phyloP scores from a whole-genome alignment of 1,140 invertebrate species.

The Planococcus citri region DNA sequence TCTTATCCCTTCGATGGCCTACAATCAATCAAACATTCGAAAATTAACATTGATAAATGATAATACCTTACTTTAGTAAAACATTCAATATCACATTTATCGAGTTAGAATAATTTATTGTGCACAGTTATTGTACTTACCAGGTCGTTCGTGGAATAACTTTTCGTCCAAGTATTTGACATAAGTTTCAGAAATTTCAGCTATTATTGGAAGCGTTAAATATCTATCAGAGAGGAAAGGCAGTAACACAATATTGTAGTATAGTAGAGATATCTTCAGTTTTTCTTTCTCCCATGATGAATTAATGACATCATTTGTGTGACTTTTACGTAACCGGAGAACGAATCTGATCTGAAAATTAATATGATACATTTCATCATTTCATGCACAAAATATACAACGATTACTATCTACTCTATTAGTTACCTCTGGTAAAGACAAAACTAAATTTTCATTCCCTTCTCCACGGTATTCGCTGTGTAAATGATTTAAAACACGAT shows the following conservation, averaged over 20 bases:
- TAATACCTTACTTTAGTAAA: not conserved
- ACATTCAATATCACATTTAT: no score
- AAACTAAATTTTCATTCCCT: slow-evolving; percentile 21
- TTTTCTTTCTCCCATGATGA: not conserved
- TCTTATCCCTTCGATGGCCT: not conserved
- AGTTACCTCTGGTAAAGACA: slow-evolving; percentile 5
- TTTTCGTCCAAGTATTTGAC: not conserved
- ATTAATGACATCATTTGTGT: not conserved
- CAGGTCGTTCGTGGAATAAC: not conserved
- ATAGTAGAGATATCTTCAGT: not conserved
- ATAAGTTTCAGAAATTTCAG: not conserved
- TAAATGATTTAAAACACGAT: not conserved
- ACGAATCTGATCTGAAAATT: not conserved
- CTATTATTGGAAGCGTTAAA: not conserved
- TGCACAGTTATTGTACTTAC: not conserved
- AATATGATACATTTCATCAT: not conserved
- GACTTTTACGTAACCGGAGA: not conserved
- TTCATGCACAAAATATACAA: not conserved
- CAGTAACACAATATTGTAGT: not conserved
- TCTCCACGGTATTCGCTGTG: not conserved
- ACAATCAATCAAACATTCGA: not conserved
- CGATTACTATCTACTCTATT: no score
- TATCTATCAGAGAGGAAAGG: not conserved
- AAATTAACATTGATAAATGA: not conserved
- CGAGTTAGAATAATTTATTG: no score